These are phyloP conservation scores for Tipula confusa DNA, from an alignment of 2,888 invertebrate genomes.

Conservation along the genomic window DNA sequence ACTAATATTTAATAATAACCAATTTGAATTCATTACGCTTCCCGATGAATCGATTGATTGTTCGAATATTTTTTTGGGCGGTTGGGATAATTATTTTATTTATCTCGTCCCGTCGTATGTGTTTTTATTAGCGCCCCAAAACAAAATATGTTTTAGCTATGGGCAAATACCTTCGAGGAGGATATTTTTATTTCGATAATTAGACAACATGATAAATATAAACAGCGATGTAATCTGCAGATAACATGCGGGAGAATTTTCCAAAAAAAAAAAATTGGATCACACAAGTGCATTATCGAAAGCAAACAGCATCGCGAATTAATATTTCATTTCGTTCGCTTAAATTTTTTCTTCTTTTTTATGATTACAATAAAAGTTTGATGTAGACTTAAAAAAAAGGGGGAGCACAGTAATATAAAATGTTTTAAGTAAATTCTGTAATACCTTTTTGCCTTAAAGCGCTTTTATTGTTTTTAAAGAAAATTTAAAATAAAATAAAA, in stretches of 20 bases:
- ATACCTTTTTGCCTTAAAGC: conserved; percentile 3
- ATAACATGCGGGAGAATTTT: too few species aligned
- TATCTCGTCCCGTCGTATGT: background rate
- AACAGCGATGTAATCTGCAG: background rate
- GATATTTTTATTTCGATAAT: too few species aligned
- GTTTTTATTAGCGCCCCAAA: background rate
- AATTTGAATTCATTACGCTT: background rate
- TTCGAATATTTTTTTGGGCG: background rate
- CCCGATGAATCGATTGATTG: background rate
- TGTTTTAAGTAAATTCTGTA: conserved; percentile 4
- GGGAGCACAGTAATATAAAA: background rate
- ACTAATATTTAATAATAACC: background rate
- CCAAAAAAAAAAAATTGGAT: too few species aligned
- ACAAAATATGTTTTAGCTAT: background rate
- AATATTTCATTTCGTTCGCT: background rate
- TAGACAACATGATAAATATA: background rate
- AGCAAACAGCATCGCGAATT: background rate
- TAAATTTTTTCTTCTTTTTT: too few species aligned
- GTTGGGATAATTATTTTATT: background rate
- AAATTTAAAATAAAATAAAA: background rate
- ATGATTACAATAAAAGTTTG: conserved; percentile 3
- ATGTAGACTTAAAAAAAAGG: background rate
- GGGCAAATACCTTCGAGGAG: background rate
- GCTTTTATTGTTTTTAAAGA: background rate
- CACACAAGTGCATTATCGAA: background rate